Conservation (phyloP, 2,888 invertebrate genomes). For the Drosophila testacea region DNA sequence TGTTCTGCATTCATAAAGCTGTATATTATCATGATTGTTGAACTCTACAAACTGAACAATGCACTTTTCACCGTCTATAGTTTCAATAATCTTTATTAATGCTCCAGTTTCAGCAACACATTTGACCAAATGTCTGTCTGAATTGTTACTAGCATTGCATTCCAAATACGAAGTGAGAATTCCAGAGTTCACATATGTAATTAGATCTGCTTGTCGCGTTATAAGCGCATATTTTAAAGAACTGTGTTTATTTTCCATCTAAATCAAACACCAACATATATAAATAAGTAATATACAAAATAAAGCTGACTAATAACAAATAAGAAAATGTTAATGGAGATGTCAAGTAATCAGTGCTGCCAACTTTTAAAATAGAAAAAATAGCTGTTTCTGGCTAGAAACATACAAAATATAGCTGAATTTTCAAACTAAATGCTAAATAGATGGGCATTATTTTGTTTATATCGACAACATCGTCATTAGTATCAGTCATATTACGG, state of each 20-base stretch:
- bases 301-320: slow-evolving; percentile 51
- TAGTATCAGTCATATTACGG: too few relatives aligned
- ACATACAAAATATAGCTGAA: too few relatives aligned
- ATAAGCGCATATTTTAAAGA: slow-evolving; percentile 67
- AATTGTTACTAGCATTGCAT: slow-evolving; percentile 15
- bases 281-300: slow-evolving; percentile 40
- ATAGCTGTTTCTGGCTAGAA: too few relatives aligned
- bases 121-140: slow-evolving; percentile 27
- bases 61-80: slow-evolving; percentile 52
- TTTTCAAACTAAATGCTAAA: too few relatives aligned
- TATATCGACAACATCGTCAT: too few relatives aligned
- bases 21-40: slow-evolving; percentile 65
- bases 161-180: slow-evolving; percentile 34
- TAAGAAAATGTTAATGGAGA: slow-evolving; percentile 30
- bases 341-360: background rate
- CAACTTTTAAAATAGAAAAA: too few relatives aligned
- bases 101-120: slow-evolving; percentile 63
- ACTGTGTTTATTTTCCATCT: slow-evolving; percentile 45
- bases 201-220: slow-evolving; percentile 48
- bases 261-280: slow-evolving; percentile 33
- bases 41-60: slow-evolving; percentile 78
- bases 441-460: too few relatives aligned
- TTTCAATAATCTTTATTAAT: slow-evolving; percentile 66
- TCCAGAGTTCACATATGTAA: slow-evolving; percentile 44
- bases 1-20: slow-evolving; percentile 77